Percentiles rank a stretch among this genome's conserved stretches.
phyloP scores from a whole-genome alignment of 1,140 invertebrate genomes.

The Brachionus plicatilis region DNA sequence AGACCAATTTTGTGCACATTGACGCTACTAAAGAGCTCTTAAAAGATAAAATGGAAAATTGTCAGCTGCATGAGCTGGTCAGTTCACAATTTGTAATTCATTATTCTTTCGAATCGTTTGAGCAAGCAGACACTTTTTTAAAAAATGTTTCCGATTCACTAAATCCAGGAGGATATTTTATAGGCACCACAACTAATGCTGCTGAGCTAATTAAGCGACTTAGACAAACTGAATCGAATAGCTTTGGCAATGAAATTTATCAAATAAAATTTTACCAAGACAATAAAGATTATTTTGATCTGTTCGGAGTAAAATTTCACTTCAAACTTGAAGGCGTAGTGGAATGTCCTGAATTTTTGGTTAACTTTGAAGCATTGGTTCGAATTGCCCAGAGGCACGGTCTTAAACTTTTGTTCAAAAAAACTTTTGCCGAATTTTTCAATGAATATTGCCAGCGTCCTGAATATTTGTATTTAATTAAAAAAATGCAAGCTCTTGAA shows the following conservation, averaged over 20 bases:
- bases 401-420: conserved; percentile 68
- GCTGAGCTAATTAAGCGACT: conserved; percentile 76
- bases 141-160: conserved; percentile 83
- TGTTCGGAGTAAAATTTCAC: conserved; percentile 94
- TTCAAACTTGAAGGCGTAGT: conserved; percentile 92
- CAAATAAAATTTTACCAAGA: conserved; percentile 67
- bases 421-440: conserved; percentile 75
- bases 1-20: conserved; percentile 82
- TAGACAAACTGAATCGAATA: conserved; percentile 60
- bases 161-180: conserved; percentile 82
- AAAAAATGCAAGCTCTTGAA: conserved; percentile 71
- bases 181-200: conserved; percentile 90
- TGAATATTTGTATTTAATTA: conserved; percentile 61
- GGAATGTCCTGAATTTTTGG: conserved; percentile 95
- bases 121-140: conserved; percentile 86
- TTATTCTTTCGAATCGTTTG: conserved; percentile 85
- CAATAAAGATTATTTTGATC: conserved; percentile 65
- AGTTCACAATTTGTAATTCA: conserved; percentile 94
- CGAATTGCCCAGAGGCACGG: conserved; percentile 73
- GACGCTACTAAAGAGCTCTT: conserved; percentile 77
- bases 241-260: conserved; percentile 82
- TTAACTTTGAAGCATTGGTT: conserved; percentile 78
- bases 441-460: conserved; percentile 60
- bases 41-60: conserved; percentile 58
- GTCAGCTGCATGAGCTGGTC: conserved; percentile 70